Base-by-base conservation (phyloP, 2,888 invertebrate genomes). In the Drosophila suboccidentalis region DNA sequence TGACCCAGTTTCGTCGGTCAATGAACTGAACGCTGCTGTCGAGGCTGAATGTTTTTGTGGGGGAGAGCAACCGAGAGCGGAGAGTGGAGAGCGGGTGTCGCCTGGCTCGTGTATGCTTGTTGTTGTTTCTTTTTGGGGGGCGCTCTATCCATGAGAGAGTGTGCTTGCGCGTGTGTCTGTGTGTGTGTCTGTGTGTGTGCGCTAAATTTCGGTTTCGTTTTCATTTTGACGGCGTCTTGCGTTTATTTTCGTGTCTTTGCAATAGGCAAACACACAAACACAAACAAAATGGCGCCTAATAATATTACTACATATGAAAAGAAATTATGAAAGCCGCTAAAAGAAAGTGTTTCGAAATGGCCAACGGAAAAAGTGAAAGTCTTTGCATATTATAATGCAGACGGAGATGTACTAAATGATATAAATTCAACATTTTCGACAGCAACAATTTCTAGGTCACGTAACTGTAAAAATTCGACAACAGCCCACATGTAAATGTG, bases 141-240 rank as follows among this genome's bases (percentile, higher is more conserved):
- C 74, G 64, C 77, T 67, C 63, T 66, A 61, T 64, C n/a, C 73
- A 49, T 34, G 46, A 22, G 50, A 70, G 63, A 50, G 68, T 74
- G 50, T 67, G 29, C 29, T 19, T 57, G 49, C 47, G 43, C 58
- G 43, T 62, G 53, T 68, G 50, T 53, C 51, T 65, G 57, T 75
- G 44, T 63, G 39, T 62, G 50, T 69, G 53, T 51, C 47, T 65
- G 54, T 75, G 68, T 75, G 68, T 57, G 75, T 84, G 78, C 77
- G 78, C 82, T 78, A 85, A 87, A 89, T 91, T 91, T 91, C 87
- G 84, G 90, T 91, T 92, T 91, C 91, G 89, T 90, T 91, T 91
- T 91, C 92, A 90, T 91, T 90, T 90, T 47, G 74, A 71, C 66
- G 57, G 61, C 72, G 77, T 80, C 85, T 88, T 88, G 87, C 87